Evolutionary conservation across 2,797 vertebrate genomes (phyloP).

Genomic region (Myotis findleyi): DNA sequence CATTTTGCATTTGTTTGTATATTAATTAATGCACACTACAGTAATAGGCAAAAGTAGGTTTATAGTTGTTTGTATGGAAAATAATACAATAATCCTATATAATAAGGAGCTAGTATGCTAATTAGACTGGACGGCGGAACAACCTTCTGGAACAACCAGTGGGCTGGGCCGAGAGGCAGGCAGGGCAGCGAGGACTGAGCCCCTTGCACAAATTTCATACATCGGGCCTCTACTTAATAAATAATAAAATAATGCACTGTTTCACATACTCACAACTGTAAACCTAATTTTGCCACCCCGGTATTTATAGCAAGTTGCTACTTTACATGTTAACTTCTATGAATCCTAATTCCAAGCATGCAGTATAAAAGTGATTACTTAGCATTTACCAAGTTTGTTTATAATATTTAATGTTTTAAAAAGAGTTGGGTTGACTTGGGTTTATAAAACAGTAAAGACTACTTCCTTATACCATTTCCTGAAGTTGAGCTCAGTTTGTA

Average conservation of each 20-base stretch:
- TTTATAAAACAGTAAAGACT: background rate
- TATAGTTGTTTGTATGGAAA: background rate
- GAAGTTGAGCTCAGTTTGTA: background rate
- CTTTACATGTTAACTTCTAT: conserved; percentile 38
- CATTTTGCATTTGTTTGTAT: background rate
- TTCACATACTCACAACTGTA: background rate
- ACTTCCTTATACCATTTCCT: background rate
- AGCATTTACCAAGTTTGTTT: conserved; percentile 29
- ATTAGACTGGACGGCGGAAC: too few relatives aligned
- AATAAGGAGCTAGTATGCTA: too few relatives aligned
- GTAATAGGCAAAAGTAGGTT: background rate
- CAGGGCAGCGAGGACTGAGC: too few relatives aligned
- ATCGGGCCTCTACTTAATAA: background rate
- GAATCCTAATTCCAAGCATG: conserved; percentile 44
- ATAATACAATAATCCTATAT: background rate
- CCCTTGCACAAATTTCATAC: too few relatives aligned
- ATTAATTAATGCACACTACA: background rate
- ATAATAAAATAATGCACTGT: background rate
- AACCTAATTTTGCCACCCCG: background rate
- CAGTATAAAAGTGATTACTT: background rate
- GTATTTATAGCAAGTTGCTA: background rate
- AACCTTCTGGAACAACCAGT: too few relatives aligned
- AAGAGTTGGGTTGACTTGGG: background rate
- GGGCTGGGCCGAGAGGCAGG: too few relatives aligned
- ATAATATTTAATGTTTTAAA: background rate